These are phyloP conservation scores for Myripristis murdjan DNA, from an alignment of 2,797 vertebrate genomes.

Conservation along the genomic window DNA sequence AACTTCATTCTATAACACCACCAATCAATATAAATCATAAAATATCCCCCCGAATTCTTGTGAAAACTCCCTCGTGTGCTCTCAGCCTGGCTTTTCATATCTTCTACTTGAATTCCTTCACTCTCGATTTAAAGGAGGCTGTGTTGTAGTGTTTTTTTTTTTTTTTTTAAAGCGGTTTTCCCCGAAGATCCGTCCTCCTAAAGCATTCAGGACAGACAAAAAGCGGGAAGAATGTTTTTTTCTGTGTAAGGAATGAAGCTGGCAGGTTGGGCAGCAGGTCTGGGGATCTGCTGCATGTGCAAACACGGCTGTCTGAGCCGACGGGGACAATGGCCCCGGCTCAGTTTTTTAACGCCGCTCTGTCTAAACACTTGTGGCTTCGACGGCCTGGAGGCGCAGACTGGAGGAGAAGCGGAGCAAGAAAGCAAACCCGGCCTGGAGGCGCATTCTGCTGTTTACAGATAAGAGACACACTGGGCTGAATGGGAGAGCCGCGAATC, in stretches of 20 bases:
- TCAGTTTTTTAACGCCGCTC: constrained; percentile 36
- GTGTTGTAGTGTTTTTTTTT: not conserved
- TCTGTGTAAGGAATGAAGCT: not conserved
- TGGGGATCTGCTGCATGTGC: constrained; percentile 55
- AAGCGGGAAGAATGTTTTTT: constrained; percentile 9
- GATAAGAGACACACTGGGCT: constrained; percentile 61
- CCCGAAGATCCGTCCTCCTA: constrained; percentile 27
- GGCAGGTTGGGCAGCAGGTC: not conserved
- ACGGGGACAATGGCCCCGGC: constrained; percentile 48
- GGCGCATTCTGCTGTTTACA: constrained; percentile 54
- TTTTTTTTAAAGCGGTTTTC: constrained; percentile 11
- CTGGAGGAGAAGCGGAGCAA: constrained; percentile 36
- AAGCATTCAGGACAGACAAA: constrained; percentile 21
- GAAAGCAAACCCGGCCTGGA: constrained; percentile 8
- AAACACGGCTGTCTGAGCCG: constrained; percentile 51
- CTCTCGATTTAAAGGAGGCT: not conserved
- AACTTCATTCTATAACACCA: no score
- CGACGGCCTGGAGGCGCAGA: constrained; percentile 62
- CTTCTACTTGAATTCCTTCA: not conserved
- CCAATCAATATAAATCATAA: constrained; percentile 15
- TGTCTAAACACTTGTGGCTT: constrained; percentile 69
- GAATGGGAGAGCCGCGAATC: constrained; percentile 60
- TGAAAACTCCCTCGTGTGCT: not conserved
- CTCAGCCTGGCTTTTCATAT: not conserved
- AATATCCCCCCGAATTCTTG: constrained; percentile 1